phyloP scores from a whole-genome alignment of 2,888 invertebrate species.

The Aporophyla lueneburgensis region DNA sequence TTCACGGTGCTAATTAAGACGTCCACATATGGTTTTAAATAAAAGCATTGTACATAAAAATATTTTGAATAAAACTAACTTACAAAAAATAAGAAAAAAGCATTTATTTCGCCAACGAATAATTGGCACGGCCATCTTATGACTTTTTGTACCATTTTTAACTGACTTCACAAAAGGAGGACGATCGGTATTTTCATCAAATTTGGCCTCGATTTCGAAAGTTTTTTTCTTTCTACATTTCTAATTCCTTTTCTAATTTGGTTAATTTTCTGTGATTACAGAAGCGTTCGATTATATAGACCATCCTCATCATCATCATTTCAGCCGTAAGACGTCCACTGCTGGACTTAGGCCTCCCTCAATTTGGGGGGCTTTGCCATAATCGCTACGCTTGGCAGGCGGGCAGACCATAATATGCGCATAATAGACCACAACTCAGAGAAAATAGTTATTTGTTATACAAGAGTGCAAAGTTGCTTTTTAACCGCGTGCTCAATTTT shows the following conservation, averaged over 20 bases:
- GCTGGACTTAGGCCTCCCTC: no score
- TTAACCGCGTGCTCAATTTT: no score
- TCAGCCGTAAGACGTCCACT: no score
- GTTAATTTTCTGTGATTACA: neutral
- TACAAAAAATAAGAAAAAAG: neutral
- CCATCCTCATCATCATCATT: no score
- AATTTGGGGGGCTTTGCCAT: no score
- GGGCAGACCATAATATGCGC: neutral
- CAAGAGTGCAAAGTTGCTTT: no score
- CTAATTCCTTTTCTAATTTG: neutral
- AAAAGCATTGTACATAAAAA: neutral
- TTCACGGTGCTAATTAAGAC: neutral
- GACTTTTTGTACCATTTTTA: neutral
- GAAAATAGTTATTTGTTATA: no score
- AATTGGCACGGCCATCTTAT: neutral
- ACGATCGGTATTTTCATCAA: neutral
- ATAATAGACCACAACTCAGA: neutral
- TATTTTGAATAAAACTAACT: conserved; percentile 4
- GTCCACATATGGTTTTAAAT: neutral
- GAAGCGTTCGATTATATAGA: neutral
- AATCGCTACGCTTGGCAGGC: no score
- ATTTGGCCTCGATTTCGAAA: no score
- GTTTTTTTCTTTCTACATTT: neutral
- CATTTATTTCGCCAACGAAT: neutral
- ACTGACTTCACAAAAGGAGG: neutral